Percentiles rank a stretch among this genome's conserved stretches.
These are phyloP conservation scores for Taenioides sp. DNA, from an alignment of 2,797 vertebrate species.

Conservation along the genomic window DNA sequence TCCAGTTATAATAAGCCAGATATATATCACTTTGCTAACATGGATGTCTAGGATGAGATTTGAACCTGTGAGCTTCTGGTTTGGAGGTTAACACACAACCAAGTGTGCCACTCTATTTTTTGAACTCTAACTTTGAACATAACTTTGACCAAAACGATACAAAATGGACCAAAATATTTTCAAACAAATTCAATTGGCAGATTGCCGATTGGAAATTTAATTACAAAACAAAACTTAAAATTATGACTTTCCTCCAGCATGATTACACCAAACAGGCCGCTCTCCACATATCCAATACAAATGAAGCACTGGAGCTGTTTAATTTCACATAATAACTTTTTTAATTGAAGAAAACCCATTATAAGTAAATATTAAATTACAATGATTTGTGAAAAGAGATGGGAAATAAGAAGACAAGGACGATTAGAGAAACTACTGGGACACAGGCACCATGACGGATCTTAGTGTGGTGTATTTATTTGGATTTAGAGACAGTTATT, in stretches of 20 bases:
- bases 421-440: neutral
- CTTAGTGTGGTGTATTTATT: neutral
- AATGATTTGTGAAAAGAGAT: neutral
- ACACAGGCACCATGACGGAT: neutral
- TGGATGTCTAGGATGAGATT: too few relatives aligned
- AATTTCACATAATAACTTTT: neutral
- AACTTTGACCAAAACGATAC: too few relatives aligned
- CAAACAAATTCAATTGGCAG: neutral
- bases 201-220: neutral
- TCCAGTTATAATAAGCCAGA: too few relatives aligned
- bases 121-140: too few relatives aligned
- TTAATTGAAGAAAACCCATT: neutral
- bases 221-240: neutral
- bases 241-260: slow-evolving; percentile 1
- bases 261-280: neutral
- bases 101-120: too few relatives aligned
- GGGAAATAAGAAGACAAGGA: neutral
- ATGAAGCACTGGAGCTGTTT: neutral
- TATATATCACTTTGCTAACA: too few relatives aligned
- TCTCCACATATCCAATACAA: neutral
- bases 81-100: too few relatives aligned
- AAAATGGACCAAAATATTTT: too few relatives aligned
- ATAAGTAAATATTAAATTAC: neutral
- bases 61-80: too few relatives aligned
- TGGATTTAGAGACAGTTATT: neutral